phyloP scores from a whole-genome alignment of 1,140 invertebrate species.

The Ctenoplectra terminalis region DNA sequence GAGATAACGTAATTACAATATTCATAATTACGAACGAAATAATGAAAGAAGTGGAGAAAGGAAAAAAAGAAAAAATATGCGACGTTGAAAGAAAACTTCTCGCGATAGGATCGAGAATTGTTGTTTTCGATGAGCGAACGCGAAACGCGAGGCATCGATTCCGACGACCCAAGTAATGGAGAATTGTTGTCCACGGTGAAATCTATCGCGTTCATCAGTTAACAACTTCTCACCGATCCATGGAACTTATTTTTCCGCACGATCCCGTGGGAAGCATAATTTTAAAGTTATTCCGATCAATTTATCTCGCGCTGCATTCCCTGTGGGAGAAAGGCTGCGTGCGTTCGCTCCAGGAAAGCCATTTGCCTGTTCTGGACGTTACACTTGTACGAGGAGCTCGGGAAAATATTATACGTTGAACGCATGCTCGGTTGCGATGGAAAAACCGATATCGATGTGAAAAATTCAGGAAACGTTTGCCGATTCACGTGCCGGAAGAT shows the following conservation, averaged over 20 bases:
- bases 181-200: slow-evolving; percentile 1
- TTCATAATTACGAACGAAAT: neutral
- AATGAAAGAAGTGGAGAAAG: neutral
- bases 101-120: no score
- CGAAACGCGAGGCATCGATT: no score
- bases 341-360: neutral
- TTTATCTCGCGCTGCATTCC: neutral
- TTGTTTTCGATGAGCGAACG: no score
- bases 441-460: neutral
- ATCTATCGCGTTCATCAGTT: neutral
- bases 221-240: neutral
- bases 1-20: neutral
- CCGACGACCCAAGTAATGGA: neutral
- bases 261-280: neutral
- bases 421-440: neutral
- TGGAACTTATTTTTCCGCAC: slow-evolving; percentile 3
- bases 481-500: neutral
- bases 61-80: neutral
- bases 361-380: slow-evolving; percentile 2
- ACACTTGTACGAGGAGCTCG: no score
- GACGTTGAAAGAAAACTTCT: neutral
- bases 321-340: neutral
- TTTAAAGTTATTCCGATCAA: slow-evolving; percentile 14
- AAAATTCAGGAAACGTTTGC: slow-evolving; percentile 3
- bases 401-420: neutral